Conservation (phyloP, 2,888 invertebrate genomes). For the Palloptera scutellata region DNA sequence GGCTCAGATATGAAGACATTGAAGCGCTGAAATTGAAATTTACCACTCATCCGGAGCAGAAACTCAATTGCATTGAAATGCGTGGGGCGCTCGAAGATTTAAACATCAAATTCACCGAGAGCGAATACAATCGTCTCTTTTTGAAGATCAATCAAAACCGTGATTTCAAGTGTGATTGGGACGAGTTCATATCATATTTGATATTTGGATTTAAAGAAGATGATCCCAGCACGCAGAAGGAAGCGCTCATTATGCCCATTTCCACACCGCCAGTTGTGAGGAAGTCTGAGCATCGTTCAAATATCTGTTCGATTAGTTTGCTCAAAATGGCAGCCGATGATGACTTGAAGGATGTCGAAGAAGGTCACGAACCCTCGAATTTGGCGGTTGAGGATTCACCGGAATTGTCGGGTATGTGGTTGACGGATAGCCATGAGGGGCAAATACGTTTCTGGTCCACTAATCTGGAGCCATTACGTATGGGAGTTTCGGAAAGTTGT, state of each 20-base stretch:
- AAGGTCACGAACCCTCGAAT: constrained; percentile 41
- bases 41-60: constrained; percentile 38
- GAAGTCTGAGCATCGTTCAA: constrained; percentile 75
- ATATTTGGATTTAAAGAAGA: constrained; percentile 76
- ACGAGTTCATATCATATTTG: constrained; percentile 80
- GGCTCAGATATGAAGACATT: constrained; percentile 52
- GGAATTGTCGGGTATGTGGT: constrained; percentile 73
- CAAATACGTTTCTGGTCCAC: constrained; percentile 80
- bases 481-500: constrained; percentile 72
- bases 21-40: constrained; percentile 50
- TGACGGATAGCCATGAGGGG: constrained; percentile 81
- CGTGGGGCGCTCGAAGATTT: constrained; percentile 47
- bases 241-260: constrained; percentile 72
- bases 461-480: constrained; percentile 72
- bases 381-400: constrained; percentile 47
- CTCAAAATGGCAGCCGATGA: constrained; percentile 43
- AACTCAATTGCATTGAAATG: constrained; percentile 50
- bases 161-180: constrained; percentile 72
- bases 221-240: constrained; percentile 71
- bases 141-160: constrained; percentile 70
- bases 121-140: constrained; percentile 71
- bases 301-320: constrained; percentile 69
- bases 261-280: constrained; percentile 68
- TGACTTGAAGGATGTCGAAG: constrained; percentile 44
- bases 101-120: constrained; percentile 61